phyloP scores from a whole-genome alignment of 2,113 vertebrate species.

The Zosterops pallidus region DNA sequence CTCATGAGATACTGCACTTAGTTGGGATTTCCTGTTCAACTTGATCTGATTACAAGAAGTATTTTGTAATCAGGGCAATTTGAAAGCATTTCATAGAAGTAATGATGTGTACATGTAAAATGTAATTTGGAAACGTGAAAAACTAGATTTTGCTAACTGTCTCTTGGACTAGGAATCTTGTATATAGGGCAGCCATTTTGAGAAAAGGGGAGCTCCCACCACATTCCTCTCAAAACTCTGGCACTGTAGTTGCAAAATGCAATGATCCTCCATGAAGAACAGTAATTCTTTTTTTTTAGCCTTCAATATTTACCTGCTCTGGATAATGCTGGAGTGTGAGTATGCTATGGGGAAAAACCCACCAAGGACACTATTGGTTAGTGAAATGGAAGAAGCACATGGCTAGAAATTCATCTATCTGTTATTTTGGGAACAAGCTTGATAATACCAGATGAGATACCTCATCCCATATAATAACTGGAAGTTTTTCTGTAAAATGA shows the following conservation, averaged over 20 bases:
- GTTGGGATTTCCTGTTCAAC: constrained; percentile 40
- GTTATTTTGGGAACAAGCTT: not conserved
- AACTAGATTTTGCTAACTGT: not conserved
- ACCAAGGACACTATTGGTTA: not conserved
- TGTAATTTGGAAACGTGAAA: constrained; percentile 1
- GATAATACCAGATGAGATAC: not conserved
- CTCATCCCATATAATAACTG: not conserved
- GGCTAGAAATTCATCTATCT: not conserved
- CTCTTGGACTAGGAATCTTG: not conserved
- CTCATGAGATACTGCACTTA: not conserved
- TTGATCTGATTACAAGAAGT: constrained; percentile 53
- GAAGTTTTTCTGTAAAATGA: not conserved
- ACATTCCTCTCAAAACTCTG: not conserved
- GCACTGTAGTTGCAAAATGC: not conserved
- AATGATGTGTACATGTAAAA: not conserved
- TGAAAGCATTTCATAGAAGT: constrained; percentile 23
- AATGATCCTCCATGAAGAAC: not conserved
- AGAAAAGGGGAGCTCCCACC: not conserved
- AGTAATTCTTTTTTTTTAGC: not conserved
- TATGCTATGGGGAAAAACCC: not conserved
- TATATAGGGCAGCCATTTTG: not conserved
- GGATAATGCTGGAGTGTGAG: not conserved
- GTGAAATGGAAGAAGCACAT: not conserved
- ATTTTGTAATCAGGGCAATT: constrained; percentile 31
- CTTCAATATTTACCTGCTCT: not conserved